Base-by-base conservation (phyloP, 2,888 invertebrate genomes). In the Hanleya hanleyi region DNA sequence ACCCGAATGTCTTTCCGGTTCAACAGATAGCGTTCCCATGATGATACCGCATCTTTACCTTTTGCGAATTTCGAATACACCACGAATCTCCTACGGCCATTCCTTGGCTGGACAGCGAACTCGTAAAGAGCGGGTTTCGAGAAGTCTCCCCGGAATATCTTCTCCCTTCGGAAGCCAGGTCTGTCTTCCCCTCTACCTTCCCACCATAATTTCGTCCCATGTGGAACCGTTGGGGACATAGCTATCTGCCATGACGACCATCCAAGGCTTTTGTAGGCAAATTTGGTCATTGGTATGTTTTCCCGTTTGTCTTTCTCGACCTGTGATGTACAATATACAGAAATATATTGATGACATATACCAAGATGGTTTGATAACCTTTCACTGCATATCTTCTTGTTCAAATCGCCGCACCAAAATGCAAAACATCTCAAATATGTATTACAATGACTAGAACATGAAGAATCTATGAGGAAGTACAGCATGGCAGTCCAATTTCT, bases 161-260 rank as follows among this genome's bases (percentile, higher is more conserved):
- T 4, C 3, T 47, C 47, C 47, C 51, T 71, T 37, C 77, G 68
- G 72, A 65, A 81, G 22, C 82, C 81, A n/a, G 66, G 68, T 26
- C 69, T 71, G 67, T 70, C 57, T 50, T 77, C 78, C 36, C 50
- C 68, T 37, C 81, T 74, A 32, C 61, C 38, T 73, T 74, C 75
- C 49, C 36, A 26, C 70, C 69, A 1, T 37, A 12, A 26, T 37
- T 29, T n/a, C 35, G 35, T 12, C 51, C 51, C 29, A 76, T 38
- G 33, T 64, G 57, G 61, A 47, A 47, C 7, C 47, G 73, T 57
- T 5, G 77, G 69, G 4, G 70, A 70, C 6, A 77, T 73, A 2
- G 77, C 80, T 12, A 84, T 73, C 66, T 73, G 77, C 86, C 83
- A 86, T 12, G 76, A 70, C 32, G 82, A 79, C 85, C 85, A 85